Percentiles rank a stretch among this genome's conserved stretches.
phyloP scores from a whole-genome alignment of 2,797 vertebrate species.

The Myiotriccus ornatus region DNA sequence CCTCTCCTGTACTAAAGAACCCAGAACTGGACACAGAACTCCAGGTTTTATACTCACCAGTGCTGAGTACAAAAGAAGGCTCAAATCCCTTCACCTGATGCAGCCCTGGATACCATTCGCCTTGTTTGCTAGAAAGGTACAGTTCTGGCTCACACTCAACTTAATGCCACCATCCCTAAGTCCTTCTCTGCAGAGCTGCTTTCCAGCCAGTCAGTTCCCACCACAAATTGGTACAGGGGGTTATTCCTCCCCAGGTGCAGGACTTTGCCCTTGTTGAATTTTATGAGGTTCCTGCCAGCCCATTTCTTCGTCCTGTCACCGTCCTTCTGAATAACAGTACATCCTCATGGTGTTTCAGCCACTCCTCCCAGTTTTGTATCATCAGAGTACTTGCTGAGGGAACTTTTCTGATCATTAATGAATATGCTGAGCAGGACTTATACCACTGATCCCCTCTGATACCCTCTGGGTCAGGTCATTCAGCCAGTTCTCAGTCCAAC shows the following conservation, averaged over 20 bases:
- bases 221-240: neutral
- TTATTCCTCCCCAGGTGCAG: neutral
- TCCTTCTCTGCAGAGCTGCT: neutral
- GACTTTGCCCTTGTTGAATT: neutral
- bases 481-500: neutral
- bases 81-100: neutral
- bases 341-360: neutral
- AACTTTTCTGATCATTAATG: neutral
- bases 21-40: neutral
- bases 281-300: neutral
- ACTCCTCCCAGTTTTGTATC: neutral
- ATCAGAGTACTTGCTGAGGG: neutral
- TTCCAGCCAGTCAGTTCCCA: neutral
- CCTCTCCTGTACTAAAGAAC: neutral
- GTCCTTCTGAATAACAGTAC: neutral
- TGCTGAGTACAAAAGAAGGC: neutral
- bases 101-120: neutral
- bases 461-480: neutral
- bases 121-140: neutral
- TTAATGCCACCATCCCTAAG: neutral
- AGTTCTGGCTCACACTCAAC: neutral
- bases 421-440: neutral
- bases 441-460: neutral
- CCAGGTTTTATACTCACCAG: neutral
- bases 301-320: neutral